Evolutionary conservation across 2,113 vertebrate genomes (phyloP).

Genomic region (Rhinolophus sinicus): DNA sequence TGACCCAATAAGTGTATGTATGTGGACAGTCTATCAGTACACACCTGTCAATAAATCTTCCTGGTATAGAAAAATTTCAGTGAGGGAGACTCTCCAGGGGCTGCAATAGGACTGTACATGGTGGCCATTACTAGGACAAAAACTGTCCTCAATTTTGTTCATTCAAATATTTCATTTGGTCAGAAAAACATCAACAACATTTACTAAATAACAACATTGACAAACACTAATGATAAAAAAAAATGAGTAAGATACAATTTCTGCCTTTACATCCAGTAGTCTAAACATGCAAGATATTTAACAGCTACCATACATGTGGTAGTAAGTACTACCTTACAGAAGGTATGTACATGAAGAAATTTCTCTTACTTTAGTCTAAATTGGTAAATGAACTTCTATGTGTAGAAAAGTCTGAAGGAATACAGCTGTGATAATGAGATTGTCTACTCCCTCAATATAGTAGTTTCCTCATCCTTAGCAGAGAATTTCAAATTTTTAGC

Average conservation of each 20-base stretch:
- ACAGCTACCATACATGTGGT: not conserved
- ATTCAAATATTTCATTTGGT: not conserved
- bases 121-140: not conserved
- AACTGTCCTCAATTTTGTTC: not conserved
- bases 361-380: not conserved
- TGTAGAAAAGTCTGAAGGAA: not conserved
- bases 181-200: not conserved
- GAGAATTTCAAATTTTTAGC: not conserved
- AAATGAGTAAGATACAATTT: not conserved
- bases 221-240: not conserved
- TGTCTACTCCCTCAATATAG: not conserved
- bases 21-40: not conserved
- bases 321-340: not conserved
- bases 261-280: not conserved
- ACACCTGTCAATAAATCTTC: not conserved
- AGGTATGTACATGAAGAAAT: not conserved
- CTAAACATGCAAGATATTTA: not conserved
- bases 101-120: not conserved
- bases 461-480: not conserved
- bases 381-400: not conserved
- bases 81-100: not conserved
- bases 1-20: not conserved
- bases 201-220: not conserved
- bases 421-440: not conserved
- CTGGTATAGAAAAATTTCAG: not conserved